These are phyloP conservation scores for Neodiprion lecontei DNA, from an alignment of 1,140 invertebrate genomes.

Conservation along the genomic window DNA sequence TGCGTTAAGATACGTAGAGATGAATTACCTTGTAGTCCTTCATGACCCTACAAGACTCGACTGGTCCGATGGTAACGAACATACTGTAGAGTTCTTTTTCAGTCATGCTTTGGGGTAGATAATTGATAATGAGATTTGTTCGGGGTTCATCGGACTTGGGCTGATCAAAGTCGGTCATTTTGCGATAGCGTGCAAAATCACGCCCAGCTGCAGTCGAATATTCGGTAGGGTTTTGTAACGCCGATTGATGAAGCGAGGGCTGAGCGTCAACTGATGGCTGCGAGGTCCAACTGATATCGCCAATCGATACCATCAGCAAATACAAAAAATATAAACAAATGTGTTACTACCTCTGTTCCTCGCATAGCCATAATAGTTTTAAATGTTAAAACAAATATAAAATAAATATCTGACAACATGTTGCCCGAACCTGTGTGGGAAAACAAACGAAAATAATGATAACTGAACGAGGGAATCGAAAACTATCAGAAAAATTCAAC, in stretches of 20 bases:
- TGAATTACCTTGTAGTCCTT: conserved; percentile 80
- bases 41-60: conserved; percentile 92
- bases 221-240: background rate
- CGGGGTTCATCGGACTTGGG: conserved; percentile 49
- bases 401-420: conserved; percentile 2
- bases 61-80: conserved; percentile 85
- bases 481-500: too few relatives aligned
- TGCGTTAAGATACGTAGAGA: background rate
- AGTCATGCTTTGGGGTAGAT: conserved; percentile 91
- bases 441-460: background rate
- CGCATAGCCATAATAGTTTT: conserved; percentile 39
- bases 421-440: background rate
- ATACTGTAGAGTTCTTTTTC: conserved; percentile 90
- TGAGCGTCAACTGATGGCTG: conserved; percentile 26
- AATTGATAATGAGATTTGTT: conserved; percentile 94
- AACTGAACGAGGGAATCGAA: background rate
- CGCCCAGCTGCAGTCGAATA: conserved; percentile 10
- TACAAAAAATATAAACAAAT: conserved; percentile 66
- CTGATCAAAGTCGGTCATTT: conserved; percentile 49
- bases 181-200: conserved; percentile 30
- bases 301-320: conserved; percentile 56
- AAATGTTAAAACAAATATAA: background rate
- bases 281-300: conserved; percentile 50
- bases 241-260: background rate
- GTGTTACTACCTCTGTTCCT: conserved; percentile 57